A percentile compares a stretch with the other conserved stretches of the same genome.
Conservation (phyloP, 1,140 invertebrate species). For the Macrobrachium nipponense region DNA sequence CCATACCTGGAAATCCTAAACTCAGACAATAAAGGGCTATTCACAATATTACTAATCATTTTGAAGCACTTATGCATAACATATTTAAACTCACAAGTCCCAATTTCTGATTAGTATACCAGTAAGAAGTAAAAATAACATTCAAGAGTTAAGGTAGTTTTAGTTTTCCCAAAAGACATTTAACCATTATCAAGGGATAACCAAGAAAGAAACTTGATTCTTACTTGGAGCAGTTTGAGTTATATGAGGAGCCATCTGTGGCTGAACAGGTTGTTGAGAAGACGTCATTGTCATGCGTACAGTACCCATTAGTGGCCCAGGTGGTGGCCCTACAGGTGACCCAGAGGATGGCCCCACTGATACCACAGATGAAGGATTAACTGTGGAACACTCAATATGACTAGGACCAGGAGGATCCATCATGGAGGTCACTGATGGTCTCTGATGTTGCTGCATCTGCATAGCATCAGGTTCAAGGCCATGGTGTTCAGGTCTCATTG, state of each 20-base stretch:
- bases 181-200: too few species aligned
- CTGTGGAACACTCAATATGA: constrained; percentile 22
- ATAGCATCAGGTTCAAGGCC: constrained; percentile 19
- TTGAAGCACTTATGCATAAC: background rate
- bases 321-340: constrained; percentile 39
- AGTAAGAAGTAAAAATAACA: too few species aligned
- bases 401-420: constrained; percentile 9
- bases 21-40: background rate
- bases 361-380: constrained; percentile 14
- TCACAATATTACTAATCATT: background rate
- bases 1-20: constrained; percentile 38
- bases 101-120: too few species aligned
- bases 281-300: constrained; percentile 29
- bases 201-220: constrained; percentile 10
- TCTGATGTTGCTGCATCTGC: background rate
- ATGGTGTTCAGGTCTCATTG: background rate
- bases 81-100: too few species aligned
- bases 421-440: constrained; percentile 3
- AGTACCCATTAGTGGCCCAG: constrained; percentile 39
- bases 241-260: constrained; percentile 52
- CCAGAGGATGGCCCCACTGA: constrained; percentile 29
- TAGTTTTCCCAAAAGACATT: too few species aligned
- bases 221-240: constrained; percentile 41
- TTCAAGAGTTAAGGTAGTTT: too few species aligned
- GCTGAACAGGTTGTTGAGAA: constrained; percentile 41